Evolutionary conservation across 2,113 vertebrate species (phyloP).

Genomic region (Plecotus auritus): DNA sequence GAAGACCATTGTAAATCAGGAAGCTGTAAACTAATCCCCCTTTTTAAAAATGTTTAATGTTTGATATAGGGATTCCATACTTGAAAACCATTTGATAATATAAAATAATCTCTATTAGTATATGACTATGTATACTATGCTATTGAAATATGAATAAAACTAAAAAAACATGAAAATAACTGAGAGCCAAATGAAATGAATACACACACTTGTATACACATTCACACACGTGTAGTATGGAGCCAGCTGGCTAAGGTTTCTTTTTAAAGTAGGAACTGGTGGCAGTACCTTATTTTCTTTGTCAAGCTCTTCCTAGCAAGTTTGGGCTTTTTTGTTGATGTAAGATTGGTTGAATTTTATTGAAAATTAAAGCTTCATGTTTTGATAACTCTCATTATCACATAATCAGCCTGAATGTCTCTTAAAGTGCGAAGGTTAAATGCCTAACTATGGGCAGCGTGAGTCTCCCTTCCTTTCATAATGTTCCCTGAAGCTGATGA

Average conservation of each 20-base stretch:
- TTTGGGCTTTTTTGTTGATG: background rate
- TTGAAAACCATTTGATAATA: background rate
- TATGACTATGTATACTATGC: background rate
- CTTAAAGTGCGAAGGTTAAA: background rate
- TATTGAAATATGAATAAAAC: background rate
- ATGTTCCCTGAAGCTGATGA: background rate
- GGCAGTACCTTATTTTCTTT: background rate
- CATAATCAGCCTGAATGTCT: background rate
- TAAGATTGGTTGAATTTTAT: background rate
- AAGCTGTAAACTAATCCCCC: background rate
- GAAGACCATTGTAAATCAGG: background rate
- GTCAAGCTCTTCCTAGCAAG: background rate
- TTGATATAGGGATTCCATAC: background rate
- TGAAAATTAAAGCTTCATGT: background rate
- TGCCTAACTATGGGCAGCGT: background rate
- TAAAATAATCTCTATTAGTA: background rate
- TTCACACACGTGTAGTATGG: background rate
- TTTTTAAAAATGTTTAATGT: background rate
- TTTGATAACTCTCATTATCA: background rate
- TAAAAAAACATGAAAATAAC: background rate
- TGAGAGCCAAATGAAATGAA: background rate
- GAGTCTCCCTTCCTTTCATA: fast-evolving
- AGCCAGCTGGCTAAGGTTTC: background rate
- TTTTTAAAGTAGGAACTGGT: background rate
- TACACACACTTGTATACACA: background rate